Evolutionary conservation across 2,797 vertebrate genomes (phyloP).

Genomic region (Phrynocephalus forsythii): DNA sequence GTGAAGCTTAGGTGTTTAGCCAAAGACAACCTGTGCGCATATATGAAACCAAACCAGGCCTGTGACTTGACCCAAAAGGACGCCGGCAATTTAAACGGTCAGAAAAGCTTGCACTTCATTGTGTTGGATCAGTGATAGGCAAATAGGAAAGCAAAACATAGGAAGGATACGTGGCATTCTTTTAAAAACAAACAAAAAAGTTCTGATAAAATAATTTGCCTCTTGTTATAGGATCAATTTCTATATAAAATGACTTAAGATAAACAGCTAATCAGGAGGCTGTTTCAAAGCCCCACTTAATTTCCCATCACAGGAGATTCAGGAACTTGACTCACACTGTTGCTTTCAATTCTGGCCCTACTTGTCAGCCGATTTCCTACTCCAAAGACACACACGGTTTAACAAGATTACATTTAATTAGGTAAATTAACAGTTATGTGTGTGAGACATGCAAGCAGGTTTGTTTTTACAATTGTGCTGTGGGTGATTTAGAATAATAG

Average conservation of each 20-base stretch:
- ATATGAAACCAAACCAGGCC: too few species aligned
- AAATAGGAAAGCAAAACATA: conserved; percentile 48
- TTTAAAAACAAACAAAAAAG: conserved; percentile 39
- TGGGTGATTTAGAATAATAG: conserved; percentile 38
- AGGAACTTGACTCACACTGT: conserved; percentile 44
- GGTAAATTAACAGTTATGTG: conserved; percentile 63
- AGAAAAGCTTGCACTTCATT: conserved; percentile 23
- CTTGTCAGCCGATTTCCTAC: conserved; percentile 56
- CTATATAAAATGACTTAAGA: conserved; percentile 50
- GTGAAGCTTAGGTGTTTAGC: background rate
- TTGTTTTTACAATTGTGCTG: conserved; percentile 58
- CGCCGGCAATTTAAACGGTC: conserved; percentile 1
- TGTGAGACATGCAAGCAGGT: conserved; percentile 49
- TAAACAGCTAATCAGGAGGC: conserved; percentile 53
- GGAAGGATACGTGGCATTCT: conserved; percentile 58
- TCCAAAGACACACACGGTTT: conserved; percentile 65
- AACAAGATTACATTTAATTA: conserved; percentile 73
- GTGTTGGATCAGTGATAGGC: conserved; percentile 41
- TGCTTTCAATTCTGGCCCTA: conserved; percentile 36
- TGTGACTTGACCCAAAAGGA: conserved; percentile 18
- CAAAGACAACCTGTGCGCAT: background rate
- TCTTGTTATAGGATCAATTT: conserved; percentile 54
- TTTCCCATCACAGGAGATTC: conserved; percentile 43
- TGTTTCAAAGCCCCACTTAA: conserved; percentile 31
- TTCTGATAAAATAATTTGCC: conserved; percentile 56